These are phyloP conservation scores for Saccopteryx leptura DNA, from an alignment of 2,113 vertebrate genomes.

Conservation along the genomic window DNA sequence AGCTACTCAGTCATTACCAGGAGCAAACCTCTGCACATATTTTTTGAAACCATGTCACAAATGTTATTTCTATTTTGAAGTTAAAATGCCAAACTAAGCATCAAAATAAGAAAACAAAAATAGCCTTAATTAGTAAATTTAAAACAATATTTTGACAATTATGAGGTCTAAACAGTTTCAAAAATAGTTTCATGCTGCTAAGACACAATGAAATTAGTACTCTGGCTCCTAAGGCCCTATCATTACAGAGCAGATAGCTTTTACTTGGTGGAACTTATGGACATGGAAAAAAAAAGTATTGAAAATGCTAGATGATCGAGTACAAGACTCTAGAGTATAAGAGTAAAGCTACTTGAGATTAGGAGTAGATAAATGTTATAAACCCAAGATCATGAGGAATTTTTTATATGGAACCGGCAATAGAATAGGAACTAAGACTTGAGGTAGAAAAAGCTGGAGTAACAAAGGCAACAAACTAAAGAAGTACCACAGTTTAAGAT, in stretches of 20 bases:
- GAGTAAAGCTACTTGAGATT: neutral
- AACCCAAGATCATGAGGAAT: neutral
- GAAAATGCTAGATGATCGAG: neutral
- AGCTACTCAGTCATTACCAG: slow-evolving; percentile 19
- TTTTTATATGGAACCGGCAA: slow-evolving; percentile 43
- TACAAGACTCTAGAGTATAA: neutral
- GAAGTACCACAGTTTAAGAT: neutral
- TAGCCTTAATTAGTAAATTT: slow-evolving; percentile 37
- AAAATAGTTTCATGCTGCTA: slow-evolving; percentile 42
- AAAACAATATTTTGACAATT: slow-evolving; percentile 55
- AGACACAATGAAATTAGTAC: slow-evolving; percentile 42
- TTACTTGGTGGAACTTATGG: slow-evolving; percentile 2
- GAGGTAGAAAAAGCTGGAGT: neutral
- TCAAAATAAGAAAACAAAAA: slow-evolving; percentile 66
- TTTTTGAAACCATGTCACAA: slow-evolving; percentile 40
- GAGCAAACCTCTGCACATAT: slow-evolving; percentile 34
- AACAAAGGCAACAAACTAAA: slow-evolving; percentile 35
- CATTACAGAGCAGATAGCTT: neutral
- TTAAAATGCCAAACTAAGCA: slow-evolving; percentile 49
- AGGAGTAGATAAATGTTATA: slow-evolving; percentile 2
- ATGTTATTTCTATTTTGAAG: slow-evolving; percentile 68
- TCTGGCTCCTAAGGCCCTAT: neutral
- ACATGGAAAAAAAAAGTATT: neutral
- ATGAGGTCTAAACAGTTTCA: slow-evolving; percentile 13
- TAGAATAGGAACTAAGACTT: neutral